phyloP scores from a whole-genome alignment of 2,113 vertebrate species.

The Rhodinocichla rosea region DNA sequence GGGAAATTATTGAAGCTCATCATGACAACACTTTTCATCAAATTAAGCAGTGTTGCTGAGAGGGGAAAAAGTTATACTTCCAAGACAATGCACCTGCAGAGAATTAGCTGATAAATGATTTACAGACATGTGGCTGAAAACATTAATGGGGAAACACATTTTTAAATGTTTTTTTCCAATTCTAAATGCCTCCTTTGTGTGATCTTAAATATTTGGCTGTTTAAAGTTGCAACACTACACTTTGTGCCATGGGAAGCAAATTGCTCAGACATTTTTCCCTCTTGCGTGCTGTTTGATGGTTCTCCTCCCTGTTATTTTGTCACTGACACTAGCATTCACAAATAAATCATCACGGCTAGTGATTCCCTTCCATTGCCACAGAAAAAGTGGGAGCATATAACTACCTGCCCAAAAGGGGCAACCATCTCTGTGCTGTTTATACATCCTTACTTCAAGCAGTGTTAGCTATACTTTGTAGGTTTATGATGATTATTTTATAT shows the following conservation, averaged over 20 bases:
- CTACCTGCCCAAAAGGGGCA: background rate
- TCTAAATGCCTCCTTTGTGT: background rate
- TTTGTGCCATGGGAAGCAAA: background rate
- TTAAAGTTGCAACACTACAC: background rate
- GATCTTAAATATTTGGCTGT: background rate
- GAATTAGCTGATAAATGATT: slow-evolving; percentile 33
- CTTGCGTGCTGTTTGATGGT: background rate
- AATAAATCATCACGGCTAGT: background rate
- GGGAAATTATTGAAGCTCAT: slow-evolving; percentile 28
- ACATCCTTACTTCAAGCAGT: background rate
- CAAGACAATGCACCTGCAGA: background rate
- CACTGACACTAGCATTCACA: background rate
- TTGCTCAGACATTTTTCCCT: background rate
- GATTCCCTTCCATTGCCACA: background rate
- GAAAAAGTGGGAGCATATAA: background rate
- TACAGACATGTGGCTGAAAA: background rate
- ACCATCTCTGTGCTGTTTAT: background rate
- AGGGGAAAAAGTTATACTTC: background rate
- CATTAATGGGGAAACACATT: background rate
- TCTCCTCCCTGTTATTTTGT: background rate
- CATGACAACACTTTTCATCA: slow-evolving; percentile 22
- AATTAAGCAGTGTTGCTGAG: slow-evolving; percentile 29
- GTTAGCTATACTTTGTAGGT: background rate
- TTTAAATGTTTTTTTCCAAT: background rate
- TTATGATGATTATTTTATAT: background rate